These are phyloP conservation scores for Perca schrenkii DNA, from an alignment of 2,113 vertebrate genomes.

Conservation along the genomic window DNA sequence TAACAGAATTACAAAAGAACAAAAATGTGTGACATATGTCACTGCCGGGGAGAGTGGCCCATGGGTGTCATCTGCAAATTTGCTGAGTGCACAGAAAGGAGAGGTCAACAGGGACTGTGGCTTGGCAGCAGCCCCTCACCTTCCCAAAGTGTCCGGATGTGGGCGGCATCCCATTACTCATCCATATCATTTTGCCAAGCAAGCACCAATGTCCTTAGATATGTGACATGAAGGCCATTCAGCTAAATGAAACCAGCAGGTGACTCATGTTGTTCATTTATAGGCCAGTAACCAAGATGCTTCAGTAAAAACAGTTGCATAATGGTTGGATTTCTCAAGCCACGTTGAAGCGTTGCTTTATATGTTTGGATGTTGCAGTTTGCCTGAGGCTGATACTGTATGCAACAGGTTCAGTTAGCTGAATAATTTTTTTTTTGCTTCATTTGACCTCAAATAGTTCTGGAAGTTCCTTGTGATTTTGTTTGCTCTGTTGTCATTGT, in stretches of 20 bases:
- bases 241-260: slow-evolving; percentile 76
- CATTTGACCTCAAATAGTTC: neutral
- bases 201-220: slow-evolving; percentile 79
- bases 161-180: slow-evolving; percentile 82
- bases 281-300: slow-evolving; percentile 9
- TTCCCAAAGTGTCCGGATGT: slow-evolving; percentile 81
- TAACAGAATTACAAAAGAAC: slow-evolving; percentile 45
- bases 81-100: slow-evolving; percentile 77
- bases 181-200: slow-evolving; percentile 81
- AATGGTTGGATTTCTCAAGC: neutral
- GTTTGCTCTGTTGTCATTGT: slow-evolving; percentile 10
- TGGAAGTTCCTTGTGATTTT: slow-evolving; percentile 3
- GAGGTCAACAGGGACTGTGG: slow-evolving; percentile 78
- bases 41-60: slow-evolving; percentile 46
- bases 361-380: neutral
- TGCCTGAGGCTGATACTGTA: neutral
- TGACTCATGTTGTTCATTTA: slow-evolving; percentile 64
- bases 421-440: neutral
- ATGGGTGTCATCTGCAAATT: slow-evolving; percentile 69
- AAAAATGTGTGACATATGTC: slow-evolving; percentile 73
- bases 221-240: slow-evolving; percentile 81
- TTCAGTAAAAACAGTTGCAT: neutral
- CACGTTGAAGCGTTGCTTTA: neutral
- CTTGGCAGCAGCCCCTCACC: slow-evolving; percentile 82
- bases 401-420: slow-evolving; percentile 13